A percentile compares a stretch with the other conserved stretches of the same genome.
Conservation (phyloP, 2,113 vertebrate genomes). For the Chamaea fasciata region DNA sequence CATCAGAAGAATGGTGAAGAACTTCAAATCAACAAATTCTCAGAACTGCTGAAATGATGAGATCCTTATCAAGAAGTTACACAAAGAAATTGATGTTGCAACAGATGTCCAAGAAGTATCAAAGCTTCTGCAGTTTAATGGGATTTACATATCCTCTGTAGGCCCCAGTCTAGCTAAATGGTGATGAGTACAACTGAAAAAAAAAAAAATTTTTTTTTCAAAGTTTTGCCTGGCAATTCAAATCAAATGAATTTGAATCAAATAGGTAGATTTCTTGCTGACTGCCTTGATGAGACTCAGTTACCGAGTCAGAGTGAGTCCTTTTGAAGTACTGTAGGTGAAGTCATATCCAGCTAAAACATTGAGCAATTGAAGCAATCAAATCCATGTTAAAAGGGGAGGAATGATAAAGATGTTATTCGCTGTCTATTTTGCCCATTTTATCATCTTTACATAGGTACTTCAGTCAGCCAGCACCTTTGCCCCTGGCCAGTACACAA, state of each 20-base stretch:
- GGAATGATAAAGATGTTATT: not conserved
- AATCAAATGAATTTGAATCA: not conserved
- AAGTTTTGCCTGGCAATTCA: not conserved
- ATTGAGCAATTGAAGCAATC: not conserved
- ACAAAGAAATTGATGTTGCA: not conserved
- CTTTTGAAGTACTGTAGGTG: not conserved
- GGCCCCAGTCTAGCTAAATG: not conserved
- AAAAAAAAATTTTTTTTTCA: not conserved
- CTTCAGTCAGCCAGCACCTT: not conserved
- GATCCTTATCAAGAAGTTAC: not conserved
- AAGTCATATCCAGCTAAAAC: not conserved
- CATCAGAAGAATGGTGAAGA: not conserved
- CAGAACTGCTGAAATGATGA: not conserved
- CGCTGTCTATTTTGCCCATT: not conserved
- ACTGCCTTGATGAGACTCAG: not conserved
- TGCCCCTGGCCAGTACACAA: not conserved
- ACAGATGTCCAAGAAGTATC: not conserved
- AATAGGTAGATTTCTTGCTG: not conserved
- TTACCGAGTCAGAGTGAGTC: accelerated
- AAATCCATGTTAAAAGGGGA: not conserved
- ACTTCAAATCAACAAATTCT: not conserved
- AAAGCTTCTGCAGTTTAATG: not conserved
- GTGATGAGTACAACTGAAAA: not conserved
- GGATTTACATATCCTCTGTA: not conserved
- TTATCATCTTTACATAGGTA: not conserved